Base-by-base conservation (phyloP, 2,888 invertebrate genomes). In the Amphipoea oculea region DNA sequence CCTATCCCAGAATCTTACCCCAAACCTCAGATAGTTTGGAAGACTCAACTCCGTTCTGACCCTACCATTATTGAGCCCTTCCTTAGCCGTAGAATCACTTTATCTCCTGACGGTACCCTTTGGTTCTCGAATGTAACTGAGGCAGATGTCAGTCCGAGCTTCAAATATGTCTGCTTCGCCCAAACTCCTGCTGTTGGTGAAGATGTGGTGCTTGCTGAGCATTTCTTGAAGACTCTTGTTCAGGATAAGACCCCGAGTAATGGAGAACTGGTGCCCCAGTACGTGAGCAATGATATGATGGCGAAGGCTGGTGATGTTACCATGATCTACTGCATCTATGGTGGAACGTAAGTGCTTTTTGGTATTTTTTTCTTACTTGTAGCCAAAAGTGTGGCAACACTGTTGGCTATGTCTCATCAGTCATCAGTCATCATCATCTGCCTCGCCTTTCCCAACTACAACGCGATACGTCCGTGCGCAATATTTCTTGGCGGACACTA, bases 311-410 rank as follows among this genome's bases (percentile, higher is more conserved):
- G 95, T 0, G 91, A 94, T 7, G 87, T 90, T 0, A 94, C 94
- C 0, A 92, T 91, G 89, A 90, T 96, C 23, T 96, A 95, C 91
- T 96, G 96, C 86, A 95, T 96, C 63, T 96, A 94, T 75, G 96
- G 95, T 68, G 95, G 96, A 82, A 94, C 92, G 96, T 96, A 73
- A 95, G 96, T 95, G 51, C 36, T 73, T 71, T 23, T 63, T 36
- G 0, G 0, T 20, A 7, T n/a, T 36, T 67, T 40, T 65, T 40
- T 36, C 4, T 9, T 17, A 17, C 36, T 36, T 36, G 17, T 7
- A 7, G 54, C 54, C 54, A 54, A 54, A 54, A 54, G 54, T 54
- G 23, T 57, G 23, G 57, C 57, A 57, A 11, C 11, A 20, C 11
- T 65, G 20, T 40, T 65, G 11, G 11, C 7, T 51, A 4, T 48